Evolutionary conservation across 92 coral and sea anemone genomes (phyloP), one percentile per base, ranked within the genome.

Genomic region (Phenganax marumi): DNA sequence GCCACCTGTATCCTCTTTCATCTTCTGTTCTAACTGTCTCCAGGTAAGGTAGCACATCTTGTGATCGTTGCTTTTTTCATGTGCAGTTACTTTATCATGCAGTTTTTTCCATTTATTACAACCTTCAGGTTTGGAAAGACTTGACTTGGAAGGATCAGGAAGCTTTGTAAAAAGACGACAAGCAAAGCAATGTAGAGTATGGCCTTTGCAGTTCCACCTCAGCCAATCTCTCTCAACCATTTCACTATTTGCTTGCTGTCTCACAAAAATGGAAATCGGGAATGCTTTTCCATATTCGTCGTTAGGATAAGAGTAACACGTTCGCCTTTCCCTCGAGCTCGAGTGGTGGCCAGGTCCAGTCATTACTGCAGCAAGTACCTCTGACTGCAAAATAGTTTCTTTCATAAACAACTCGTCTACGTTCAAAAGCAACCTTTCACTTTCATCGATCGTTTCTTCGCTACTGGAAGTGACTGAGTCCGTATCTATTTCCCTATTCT

Each of bases 1-100:
- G 72, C 72, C 72, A 65, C 43, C 43, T 33, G 43, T 33, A 33
- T 33, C 43, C 43, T 65, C 72, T 65, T 65, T 65, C 18, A 65
- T 65, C 21, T 65, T 65, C 72, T 65, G 72, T 23, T 65, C 72
- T 33, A 65, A 65, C 72, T 65, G 72, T 23, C 72, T 65, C 21
- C 72, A 65, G 72, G 23, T 65, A 65, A 65, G 72, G 11, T 65
- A 65, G 72, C 72, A 65, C 72, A 65, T 65, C 72, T 65, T 65
- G 72, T 65, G 72, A 23, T 65, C 72, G 25, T 65, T 65, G 72
- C 72, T 65, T 3, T 65, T 65, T 65, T 65, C 72, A 23, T 65
- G 72, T 65, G 21, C 72, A 65, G 26, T 65, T 65, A 65, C 72
- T 65, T 65, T 65, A 17, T 65, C 72, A 65, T 65, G 72, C 33